These are phyloP conservation scores for Erinaceus europaeus DNA, from an alignment of 2,113 vertebrate genomes.

Conservation along the genomic window DNA sequence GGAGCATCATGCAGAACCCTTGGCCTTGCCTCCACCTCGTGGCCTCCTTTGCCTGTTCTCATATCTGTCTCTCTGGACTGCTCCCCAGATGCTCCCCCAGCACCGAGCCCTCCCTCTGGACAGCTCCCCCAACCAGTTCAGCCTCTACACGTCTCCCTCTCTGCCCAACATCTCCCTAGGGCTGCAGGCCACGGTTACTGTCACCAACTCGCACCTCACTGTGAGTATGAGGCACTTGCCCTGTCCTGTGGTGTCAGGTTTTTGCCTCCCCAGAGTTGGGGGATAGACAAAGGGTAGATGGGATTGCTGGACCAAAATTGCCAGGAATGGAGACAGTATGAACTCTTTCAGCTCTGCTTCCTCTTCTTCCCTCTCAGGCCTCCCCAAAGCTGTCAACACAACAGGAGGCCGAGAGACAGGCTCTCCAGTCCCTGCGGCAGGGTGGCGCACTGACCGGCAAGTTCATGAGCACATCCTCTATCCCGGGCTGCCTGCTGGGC, in stretches of 20 bases:
- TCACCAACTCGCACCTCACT: conserved; percentile 91
- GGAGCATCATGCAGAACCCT: not conserved
- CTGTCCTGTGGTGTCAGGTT: not conserved
- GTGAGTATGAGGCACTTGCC: conserved; percentile 78
- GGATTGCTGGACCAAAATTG: not conserved
- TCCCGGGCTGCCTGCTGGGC: conserved; percentile 87
- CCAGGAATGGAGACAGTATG: not conserved
- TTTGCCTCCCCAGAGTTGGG: too few species aligned
- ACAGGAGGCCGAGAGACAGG: conserved; percentile 91
- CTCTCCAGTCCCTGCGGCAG: conserved; percentile 88
- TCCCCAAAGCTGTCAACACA: conserved; percentile 89
- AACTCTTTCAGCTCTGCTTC: not conserved
- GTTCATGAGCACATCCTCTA: conserved; percentile 92
- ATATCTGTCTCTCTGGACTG: conserved; percentile 41
- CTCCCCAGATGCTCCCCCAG: conserved; percentile 89
- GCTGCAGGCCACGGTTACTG: conserved; percentile 88
- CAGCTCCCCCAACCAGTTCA: conserved; percentile 89
- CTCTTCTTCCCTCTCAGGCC: conserved; percentile 75
- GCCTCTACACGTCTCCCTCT: conserved; percentile 95
- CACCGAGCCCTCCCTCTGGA: conserved; percentile 90
- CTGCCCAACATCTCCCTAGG: conserved; percentile 97
- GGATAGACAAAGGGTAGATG: not conserved
- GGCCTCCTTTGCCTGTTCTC: not conserved
- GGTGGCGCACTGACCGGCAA: conserved; percentile 89
- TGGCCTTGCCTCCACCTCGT: not conserved